Base-by-base conservation (phyloP, 2,797 vertebrate genomes). In the Hippocampus kuda region DNA sequence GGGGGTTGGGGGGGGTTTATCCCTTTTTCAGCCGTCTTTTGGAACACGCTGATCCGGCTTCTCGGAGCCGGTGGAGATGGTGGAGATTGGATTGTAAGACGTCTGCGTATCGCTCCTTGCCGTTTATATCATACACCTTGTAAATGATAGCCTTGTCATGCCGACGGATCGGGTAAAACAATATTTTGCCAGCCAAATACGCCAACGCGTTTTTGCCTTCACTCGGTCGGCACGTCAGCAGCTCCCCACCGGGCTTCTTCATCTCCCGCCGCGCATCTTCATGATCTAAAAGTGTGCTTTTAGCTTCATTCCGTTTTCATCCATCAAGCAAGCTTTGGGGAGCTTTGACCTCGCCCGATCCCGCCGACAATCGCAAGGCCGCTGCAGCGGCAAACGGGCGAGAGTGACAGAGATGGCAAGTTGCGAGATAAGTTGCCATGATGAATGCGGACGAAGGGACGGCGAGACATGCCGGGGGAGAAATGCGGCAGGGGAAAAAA, bases 301-400 rank as follows among this genome's bases (percentile, higher is more conserved):
- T 87, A 87, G 88, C 86, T 86, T 88, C 85, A 88, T 89, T 90
- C 88, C 85, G 84, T 90, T 89, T 88, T 87, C 87, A 88, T 89
- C 89, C 85, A 87, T 89, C 89, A 88, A 87, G 87, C 78, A 79
- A 85, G 34, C 34, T 6, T 8, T 75, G 67, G 79, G 79, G 73
- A 78, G 84, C 81, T 87, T 83, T 88, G 89, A 89, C 89, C 89
- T 89, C 87, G 85, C 60, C 72, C 53, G 87, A 87, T 87, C 84
- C 77, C 76, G 38, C 54, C 73, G 16, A 68, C 84, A 83, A 86
- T 85, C 86, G 77, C n/a, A 20, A 69, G 70, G 72, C 30, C 18
- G 68, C 73, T 68, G 48, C 12, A 68, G 13, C 15, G 44, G 44
- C 11, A 4, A 46, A 46, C 44, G 48, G 68, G 68, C 1, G 49